Evolutionary conservation across 2,888 invertebrate species (phyloP), one percentile per base, ranked within the genome.

Genomic region (Andrena trimmerana): DNA sequence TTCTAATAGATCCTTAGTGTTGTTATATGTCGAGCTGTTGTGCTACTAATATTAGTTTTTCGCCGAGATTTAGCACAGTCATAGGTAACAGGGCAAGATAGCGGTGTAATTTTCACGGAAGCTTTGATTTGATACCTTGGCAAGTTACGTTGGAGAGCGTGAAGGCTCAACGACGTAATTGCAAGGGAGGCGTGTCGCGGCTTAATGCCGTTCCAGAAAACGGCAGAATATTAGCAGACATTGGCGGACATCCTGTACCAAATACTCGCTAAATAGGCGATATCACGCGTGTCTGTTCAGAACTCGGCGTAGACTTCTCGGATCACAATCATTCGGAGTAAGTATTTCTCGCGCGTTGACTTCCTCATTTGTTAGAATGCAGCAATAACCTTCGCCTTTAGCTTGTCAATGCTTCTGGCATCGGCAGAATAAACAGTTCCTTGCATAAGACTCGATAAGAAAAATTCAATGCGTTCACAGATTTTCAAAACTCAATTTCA

Each of bases 221-320:
- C 89, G 89, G 85, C 86, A 88, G 86, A 87, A 88, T 85, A 91
- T 90, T 89, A 90, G 79, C 82, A 86, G 86, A 88, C 86, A 89
- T 88, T 86, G 89, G 90, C 88, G 89, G 88, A 93, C 88, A 92
- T 93, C 93, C 93, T 92, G 92, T 86, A 90, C 90, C 90, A 91
- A 92, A 91, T 91, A 90, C 88, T 87, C 87, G 81, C 86, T 92
- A 90, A 92, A 88, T 80, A 89, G 84, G 74, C 88, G 87, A 86
- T 83, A 91, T 92, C 91, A 92, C 91, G 92, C 90, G 83, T 85
- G 78, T 86, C 79, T 84, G 71, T 85, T 88, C 78, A 77, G 78
- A 81, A 74, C 67, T 73, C 86, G 77, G 81, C 36, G 63, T 36
- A 5, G 20, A 33, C 50, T 72, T 36, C 6, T 48, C 7, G 52